A percentile compares a stretch with the other conserved stretches of the same genome.
Conservation (phyloP, 2,113 vertebrate species). For the Empidonax traillii region DNA sequence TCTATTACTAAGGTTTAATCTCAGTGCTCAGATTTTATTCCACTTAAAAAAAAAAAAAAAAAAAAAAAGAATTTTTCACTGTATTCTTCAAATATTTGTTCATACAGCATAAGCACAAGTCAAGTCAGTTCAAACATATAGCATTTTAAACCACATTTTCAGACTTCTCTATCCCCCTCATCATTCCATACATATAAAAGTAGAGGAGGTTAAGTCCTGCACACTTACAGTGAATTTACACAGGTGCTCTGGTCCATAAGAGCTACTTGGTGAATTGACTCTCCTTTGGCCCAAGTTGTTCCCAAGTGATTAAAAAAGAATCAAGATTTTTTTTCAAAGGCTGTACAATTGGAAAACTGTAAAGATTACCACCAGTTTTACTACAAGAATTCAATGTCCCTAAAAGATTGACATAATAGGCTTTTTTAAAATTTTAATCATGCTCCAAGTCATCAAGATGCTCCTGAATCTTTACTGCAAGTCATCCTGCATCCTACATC, state of each 20-base stretch:
- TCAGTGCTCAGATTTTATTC: background rate
- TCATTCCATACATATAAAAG: background rate
- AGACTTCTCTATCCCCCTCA: background rate
- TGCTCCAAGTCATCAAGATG: background rate
- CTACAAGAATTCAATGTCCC: background rate
- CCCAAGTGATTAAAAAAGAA: background rate
- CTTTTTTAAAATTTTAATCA: background rate
- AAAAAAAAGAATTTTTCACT: background rate
- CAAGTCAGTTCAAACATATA: background rate
- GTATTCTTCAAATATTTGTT: slow-evolving; percentile 4
- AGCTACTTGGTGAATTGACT: background rate
- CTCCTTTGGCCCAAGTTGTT: background rate
- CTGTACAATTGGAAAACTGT: background rate
- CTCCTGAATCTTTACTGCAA: background rate
- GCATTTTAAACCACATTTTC: background rate
- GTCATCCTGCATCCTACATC: background rate
- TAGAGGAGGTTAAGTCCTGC: background rate
- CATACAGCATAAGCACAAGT: background rate
- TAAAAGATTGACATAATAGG: background rate
- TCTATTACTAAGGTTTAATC: background rate
- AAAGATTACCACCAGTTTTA: background rate
- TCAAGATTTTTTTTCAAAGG: background rate
- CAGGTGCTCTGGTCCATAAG: background rate
- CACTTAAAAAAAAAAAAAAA: background rate
- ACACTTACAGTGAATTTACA: background rate